Evolutionary conservation across 2,888 invertebrate genomes (phyloP).

Genomic region (Andrena dorsata): DNA sequence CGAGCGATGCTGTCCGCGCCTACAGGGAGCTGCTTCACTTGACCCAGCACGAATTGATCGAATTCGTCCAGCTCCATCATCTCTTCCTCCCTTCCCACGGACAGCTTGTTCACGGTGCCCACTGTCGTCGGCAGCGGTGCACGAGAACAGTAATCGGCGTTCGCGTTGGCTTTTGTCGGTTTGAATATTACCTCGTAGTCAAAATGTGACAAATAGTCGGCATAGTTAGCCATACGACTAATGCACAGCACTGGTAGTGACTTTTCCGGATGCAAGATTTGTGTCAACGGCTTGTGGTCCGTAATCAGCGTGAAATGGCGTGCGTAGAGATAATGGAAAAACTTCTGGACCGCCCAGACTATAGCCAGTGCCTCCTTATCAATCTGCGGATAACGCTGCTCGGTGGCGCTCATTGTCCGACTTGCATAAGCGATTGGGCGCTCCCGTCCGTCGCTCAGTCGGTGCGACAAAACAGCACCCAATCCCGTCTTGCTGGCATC

Average conservation of each 20-base stretch:
- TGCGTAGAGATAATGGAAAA: background rate
- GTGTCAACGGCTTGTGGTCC: background rate
- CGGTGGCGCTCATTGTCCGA: background rate
- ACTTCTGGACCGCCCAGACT: background rate
- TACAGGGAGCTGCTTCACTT: background rate
- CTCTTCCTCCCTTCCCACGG: background rate
- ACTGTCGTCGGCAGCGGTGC: background rate
- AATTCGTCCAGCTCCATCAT: background rate
- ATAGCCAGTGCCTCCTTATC: background rate
- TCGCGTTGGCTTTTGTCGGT: background rate
- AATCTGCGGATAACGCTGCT: background rate
- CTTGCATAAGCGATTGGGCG: background rate
- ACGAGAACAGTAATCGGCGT: background rate
- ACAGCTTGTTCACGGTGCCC: background rate
- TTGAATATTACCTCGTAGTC: background rate
- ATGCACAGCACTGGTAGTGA: background rate
- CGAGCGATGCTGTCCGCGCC: background rate
- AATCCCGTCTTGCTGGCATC: background rate
- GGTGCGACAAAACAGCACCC: background rate
- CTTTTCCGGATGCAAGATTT: background rate
- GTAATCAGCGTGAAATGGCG: background rate
- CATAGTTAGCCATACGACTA: constrained; percentile 10
- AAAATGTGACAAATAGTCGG: background rate
- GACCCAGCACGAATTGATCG: background rate
- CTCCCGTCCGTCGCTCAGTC: background rate